Base-by-base conservation (phyloP, 1,140 invertebrate genomes). In the Drosophila persimilis region DNA sequence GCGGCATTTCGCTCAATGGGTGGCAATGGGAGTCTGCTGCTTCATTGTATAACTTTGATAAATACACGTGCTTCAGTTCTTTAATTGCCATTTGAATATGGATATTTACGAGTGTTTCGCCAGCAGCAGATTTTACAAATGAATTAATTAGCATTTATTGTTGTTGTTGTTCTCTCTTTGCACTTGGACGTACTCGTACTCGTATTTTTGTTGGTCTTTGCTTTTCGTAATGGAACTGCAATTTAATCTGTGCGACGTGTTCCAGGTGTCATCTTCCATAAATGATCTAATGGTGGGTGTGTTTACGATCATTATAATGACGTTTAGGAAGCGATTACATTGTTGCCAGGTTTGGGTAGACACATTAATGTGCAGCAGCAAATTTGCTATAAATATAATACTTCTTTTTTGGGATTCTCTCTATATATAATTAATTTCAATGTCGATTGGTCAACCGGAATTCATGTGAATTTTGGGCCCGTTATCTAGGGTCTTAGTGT, bases 181-280 rank as follows among this genome's bases (percentile, higher is more conserved):
- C 41, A 39, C 24, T 67, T 31, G 24, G 43, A 47, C 53, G 54
- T 47, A 24, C 41, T 31, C 7, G 6, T 31, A 31, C 6, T 31
- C 29, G 29, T 31, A 17, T 31, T 55, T 31, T 48, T 3, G 9
- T 43, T 56, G 31, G 31, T 35, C 31, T 22, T 9, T 17, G 31
- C 43, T 48, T 66, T 48, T 35, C 9, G 17, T 48, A 56, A 20
- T 41, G 24, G 3, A 67, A 56, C 17, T 46, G 50, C 26, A 24
- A 1, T 51, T 71, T 64, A 73, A 73, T 73, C 64, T 64, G 52
- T 63, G 20, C 44, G 31, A 71, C 54, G 64, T 59, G 67, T 59
- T 50, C 20, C 64, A 69, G 7, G 13, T 41, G 1, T 3, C 17
- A 46, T 41, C 20, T 52, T 43, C 15, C 13, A 39, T 20, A 39